These are phyloP conservation scores for Drosophila atripex DNA, from an alignment of 2,888 invertebrate species.

Conservation along the genomic window DNA sequence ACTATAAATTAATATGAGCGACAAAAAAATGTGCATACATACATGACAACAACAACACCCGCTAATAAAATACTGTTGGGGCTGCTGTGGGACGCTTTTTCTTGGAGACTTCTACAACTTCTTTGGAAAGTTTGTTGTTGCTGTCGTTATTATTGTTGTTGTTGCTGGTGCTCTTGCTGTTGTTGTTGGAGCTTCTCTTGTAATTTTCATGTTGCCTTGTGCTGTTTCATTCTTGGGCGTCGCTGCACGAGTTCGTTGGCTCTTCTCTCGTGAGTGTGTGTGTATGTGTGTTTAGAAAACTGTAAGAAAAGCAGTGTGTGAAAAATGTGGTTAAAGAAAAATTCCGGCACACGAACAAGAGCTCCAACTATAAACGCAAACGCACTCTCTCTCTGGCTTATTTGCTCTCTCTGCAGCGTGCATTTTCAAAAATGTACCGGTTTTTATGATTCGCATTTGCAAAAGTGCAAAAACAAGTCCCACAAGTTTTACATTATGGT, in stretches of 20 bases:
- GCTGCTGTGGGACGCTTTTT: slow-evolving; percentile 35
- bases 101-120: slow-evolving; percentile 18
- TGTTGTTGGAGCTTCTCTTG: slow-evolving; percentile 62
- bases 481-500: slow-evolving; percentile 64
- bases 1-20: slow-evolving; percentile 36
- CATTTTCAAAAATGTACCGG: slow-evolving; percentile 72
- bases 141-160: slow-evolving; percentile 56
- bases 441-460: slow-evolving; percentile 65
- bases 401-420: slow-evolving; percentile 23
- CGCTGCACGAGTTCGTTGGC: slow-evolving; percentile 76
- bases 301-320: slow-evolving; percentile 75
- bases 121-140: slow-evolving; percentile 51
- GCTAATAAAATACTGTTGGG: slow-evolving; percentile 61
- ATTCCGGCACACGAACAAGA: slow-evolving; percentile 50
- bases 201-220: slow-evolving; percentile 73
- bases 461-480: slow-evolving; percentile 69
- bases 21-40: slow-evolving; percentile 56
- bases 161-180: slow-evolving; percentile 2
- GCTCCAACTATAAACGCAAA: slow-evolving; percentile 25
- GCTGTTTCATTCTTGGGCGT: slow-evolving; percentile 75
- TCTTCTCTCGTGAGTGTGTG: slow-evolving; percentile 46
- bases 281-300: slow-evolving; percentile 73
- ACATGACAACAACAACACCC: slow-evolving; percentile 69
- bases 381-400: slow-evolving; percentile 18
- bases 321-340: slow-evolving; percentile 68